phyloP scores from a whole-genome alignment of 2,113 vertebrate species.

The Pluvianellus socialis region DNA sequence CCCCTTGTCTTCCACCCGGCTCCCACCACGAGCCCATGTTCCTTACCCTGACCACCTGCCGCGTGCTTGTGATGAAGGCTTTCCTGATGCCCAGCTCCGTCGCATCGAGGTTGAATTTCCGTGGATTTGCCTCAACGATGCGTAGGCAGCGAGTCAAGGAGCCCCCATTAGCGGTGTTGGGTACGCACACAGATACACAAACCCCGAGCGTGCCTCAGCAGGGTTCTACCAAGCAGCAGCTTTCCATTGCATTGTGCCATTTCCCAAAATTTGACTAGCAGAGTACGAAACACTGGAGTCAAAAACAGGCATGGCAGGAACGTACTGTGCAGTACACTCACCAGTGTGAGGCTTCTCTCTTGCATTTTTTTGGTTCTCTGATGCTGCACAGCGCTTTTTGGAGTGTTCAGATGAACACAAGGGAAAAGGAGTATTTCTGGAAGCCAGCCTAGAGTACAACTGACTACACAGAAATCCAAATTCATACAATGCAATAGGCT shows the following conservation, averaged over 20 bases:
- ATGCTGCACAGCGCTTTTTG: accelerated
- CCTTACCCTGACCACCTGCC: constrained; percentile 90
- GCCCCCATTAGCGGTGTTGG: accelerated
- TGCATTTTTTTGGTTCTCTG: neutral
- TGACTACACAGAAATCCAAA: neutral
- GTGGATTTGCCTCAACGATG: constrained; percentile 96
- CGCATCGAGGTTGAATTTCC: constrained; percentile 94
- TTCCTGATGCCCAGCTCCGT: constrained; percentile 90
- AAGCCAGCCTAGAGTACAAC: neutral
- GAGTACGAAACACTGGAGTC: neutral
- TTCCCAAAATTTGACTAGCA: neutral
- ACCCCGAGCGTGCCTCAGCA: accelerated
- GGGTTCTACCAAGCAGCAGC: neutral
- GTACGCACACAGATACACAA: neutral
- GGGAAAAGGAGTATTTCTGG: neutral
- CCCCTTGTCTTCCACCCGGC: neutral
- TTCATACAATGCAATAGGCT: neutral
- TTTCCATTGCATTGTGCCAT: neutral
- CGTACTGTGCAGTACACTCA: accelerated
- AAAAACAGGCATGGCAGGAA: neutral
- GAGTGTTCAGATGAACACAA: neutral
- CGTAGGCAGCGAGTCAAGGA: constrained; percentile 79
- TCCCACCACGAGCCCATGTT: neutral
- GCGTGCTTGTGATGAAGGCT: constrained; percentile 91
- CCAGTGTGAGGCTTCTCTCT: neutral